A percentile compares a stretch with the other conserved stretches of the same genome.
These are phyloP conservation scores for Rattus norvegicus DNA, from an alignment of 2,113 vertebrate genomes.

Conservation along the genomic window DNA sequence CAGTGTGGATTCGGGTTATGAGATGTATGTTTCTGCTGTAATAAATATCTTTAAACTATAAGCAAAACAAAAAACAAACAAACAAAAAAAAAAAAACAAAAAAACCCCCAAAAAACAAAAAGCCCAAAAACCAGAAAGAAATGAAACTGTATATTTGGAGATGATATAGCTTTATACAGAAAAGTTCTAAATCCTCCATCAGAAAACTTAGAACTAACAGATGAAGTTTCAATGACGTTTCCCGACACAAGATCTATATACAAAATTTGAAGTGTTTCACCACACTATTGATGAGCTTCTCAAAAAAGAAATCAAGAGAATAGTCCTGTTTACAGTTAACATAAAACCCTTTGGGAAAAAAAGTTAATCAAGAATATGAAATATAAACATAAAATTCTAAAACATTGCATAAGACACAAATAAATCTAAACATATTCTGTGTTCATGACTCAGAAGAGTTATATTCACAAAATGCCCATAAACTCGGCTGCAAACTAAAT, in stretches of 20 bases:
- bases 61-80: neutral
- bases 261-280: neutral
- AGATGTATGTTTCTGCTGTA: neutral
- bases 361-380: neutral
- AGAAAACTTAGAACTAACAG: neutral
- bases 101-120: too few relatives aligned
- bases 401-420: neutral
- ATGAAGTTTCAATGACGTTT: neutral
- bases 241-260: neutral
- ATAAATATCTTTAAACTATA: neutral
- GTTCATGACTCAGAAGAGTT: neutral
- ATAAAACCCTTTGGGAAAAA: neutral
- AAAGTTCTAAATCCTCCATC: neutral
- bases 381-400: neutral
- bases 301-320: neutral
- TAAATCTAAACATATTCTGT: neutral
- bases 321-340: neutral
- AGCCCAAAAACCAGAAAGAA: neutral
- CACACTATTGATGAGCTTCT: neutral
- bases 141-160: neutral
- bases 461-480: neutral
- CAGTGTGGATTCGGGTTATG: neutral
- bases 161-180: neutral
- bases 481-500: neutral
- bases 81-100: neutral